Evolutionary conservation across 2,888 invertebrate species (phyloP), one percentile per base, ranked within the genome.

Genomic region (Thelaira solivaga): DNA sequence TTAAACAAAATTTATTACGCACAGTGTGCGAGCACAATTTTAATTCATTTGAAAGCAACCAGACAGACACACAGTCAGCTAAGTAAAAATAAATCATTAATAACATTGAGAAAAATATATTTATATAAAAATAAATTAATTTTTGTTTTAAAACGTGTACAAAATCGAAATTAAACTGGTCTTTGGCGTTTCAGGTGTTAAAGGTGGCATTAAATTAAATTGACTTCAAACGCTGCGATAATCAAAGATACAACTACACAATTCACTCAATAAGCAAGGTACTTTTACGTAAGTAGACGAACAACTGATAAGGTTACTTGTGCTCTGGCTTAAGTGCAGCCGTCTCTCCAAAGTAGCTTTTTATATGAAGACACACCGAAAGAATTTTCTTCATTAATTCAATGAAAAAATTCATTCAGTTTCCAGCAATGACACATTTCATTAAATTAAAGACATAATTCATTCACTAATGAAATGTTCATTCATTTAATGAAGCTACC

Each of bases 161-260:
- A 49, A 36, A 68, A 69, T 20, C 26, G n/a, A 69, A 78, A 69
- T 49, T 41, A 64, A 77, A 77, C 77, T 64, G 62, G 77, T 77
- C 36, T 36, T 18, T 34, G 31, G 31, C 31, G 24, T 62, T 62
- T 73, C 77, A 74, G 77, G 74, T 65, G 77, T 59, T 64, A 78
- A 74, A 78, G 74, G 74, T 74, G 74, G 68, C 51, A 29, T 36
- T 47, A 74, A 55, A 61, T 61, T 45, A 69, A 78, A 69, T 69
- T 72, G 51, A 64, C 64, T 69, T 69, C 57, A 73, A 68, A 68
- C 22, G 68, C 20, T 62, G 51, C 62, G 53, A 34, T 53, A 62
- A 34, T 49, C 41, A 71, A 49, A 34, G 43, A 45, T 59, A 73
- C 64, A 73, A 41, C 55, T 61, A 62, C 45, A 49, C 62, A 34